Base-by-base conservation (phyloP, 2,113 vertebrate genomes). In the Vulpes vulpes region DNA sequence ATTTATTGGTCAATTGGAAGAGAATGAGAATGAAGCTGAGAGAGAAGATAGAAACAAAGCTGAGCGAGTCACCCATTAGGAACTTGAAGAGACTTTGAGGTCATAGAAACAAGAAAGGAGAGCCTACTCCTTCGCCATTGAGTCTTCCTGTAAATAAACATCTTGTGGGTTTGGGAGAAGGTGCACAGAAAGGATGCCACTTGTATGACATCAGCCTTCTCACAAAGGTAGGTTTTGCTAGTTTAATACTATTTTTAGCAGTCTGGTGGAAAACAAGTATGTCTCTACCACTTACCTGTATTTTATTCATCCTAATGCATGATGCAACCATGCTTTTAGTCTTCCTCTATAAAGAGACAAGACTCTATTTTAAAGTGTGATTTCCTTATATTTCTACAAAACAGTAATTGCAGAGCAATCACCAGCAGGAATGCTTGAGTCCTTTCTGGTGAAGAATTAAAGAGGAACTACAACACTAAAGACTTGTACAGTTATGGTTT, bases 401-500 rank as follows among this genome's bases (percentile, higher is more conserved):
- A 93, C 89, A 97, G 83, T 85, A 95, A 97, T 97, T 97, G 89
- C 30, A 95, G 38, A 60, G 55, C 49, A 78, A 67, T 92, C 84
- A 88, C 3, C 49, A 85, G 57, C 92, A 95, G 85, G 73, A 83
- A 89, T 84, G 22, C 23, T 82, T 30, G n/a, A 60, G 35, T 79
- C 25, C n/a, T 86, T 96, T 94, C 85, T 86, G 57, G 23, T 89
- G 43, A 97, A 97, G 76, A 91, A 89, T 97, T 94, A 83, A 12
- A 94, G 82, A 85, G 76, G 32, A 91, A 49, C 32, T 67, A 73
- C 23, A 95, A 84, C 95, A 94, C 35, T 80, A 84, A 81, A 95
- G 94, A 89, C 60, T 86, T 96, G 81, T 80, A 23, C 51, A 62
- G 15, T 79, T 98, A 97, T 85, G 96, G 51, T 92, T 69, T 91